Conservation (phyloP, 2,113 vertebrate genomes). For the Hemichromis elongatus region DNA sequence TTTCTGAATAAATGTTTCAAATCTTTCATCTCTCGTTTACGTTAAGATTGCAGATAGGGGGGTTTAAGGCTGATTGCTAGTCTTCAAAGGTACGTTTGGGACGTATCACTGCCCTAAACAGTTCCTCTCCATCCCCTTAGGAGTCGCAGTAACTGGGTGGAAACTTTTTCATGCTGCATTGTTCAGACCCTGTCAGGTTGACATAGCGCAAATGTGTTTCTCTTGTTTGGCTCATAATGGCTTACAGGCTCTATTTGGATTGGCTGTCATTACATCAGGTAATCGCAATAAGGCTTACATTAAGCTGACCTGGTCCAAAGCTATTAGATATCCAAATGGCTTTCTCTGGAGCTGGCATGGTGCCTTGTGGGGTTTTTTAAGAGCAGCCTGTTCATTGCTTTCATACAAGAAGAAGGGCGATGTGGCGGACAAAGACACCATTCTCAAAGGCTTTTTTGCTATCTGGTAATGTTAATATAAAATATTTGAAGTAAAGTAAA, state of each 20-base stretch:
- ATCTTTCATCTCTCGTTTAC: slow-evolving; percentile 17
- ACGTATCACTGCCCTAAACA: slow-evolving; percentile 17
- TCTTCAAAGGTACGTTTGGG: slow-evolving; percentile 28
- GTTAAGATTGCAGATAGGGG: not conserved
- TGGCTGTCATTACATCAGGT: slow-evolving; percentile 72
- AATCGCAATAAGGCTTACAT: slow-evolving; percentile 65
- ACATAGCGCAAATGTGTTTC: slow-evolving; percentile 44
- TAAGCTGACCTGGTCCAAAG: slow-evolving; percentile 46
- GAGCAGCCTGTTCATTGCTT: slow-evolving; percentile 12
- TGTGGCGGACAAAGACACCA: slow-evolving; percentile 48
- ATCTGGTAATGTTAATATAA: not conserved
- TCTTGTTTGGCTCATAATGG: slow-evolving; percentile 59
- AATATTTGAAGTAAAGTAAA: not conserved
- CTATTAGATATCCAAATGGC: slow-evolving; percentile 63
- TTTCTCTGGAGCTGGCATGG: slow-evolving; percentile 39
- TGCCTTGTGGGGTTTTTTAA: slow-evolving; percentile 22
- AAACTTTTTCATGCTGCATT: slow-evolving; percentile 39
- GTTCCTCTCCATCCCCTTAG: slow-evolving; percentile 19
- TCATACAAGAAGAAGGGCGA: slow-evolving; percentile 1
- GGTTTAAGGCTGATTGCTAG: not conserved
- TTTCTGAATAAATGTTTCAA: not conserved
- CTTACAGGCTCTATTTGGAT: slow-evolving; percentile 70
- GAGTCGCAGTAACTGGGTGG: slow-evolving; percentile 27
- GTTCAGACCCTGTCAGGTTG: slow-evolving; percentile 27
- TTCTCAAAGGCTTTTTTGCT: slow-evolving; percentile 16